Evolutionary conservation across 2,888 invertebrate species (phyloP).

Genomic region (Plutella xylostella): DNA sequence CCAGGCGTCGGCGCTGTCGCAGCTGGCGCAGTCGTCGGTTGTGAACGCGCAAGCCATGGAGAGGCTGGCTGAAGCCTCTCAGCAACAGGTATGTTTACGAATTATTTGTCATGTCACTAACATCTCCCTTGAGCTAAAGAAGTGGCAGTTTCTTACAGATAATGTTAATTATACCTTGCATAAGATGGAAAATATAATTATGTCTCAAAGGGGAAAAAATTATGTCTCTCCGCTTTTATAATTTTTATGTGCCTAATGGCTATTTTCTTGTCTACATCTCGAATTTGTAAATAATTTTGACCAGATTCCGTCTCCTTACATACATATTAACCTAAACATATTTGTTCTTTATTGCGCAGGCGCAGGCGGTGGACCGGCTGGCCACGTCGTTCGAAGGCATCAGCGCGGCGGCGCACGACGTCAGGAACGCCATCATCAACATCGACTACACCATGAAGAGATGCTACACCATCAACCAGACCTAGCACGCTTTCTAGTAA

Average conservation of each 20-base stretch:
- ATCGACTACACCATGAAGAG: slow-evolving; percentile 54
- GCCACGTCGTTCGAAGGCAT: slow-evolving; percentile 46
- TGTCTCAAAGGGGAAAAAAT: no score
- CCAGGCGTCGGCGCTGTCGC: slow-evolving; percentile 42
- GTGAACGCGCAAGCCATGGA: slow-evolving; percentile 44
- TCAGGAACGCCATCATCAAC: slow-evolving; percentile 46
- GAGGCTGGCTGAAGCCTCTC: slow-evolving; percentile 49
- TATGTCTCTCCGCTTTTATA: no score
- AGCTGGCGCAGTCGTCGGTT: slow-evolving; percentile 45
- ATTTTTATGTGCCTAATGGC: no score
- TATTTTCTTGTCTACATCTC: no score
- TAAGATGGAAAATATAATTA: no score
- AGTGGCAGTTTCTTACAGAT: no score
- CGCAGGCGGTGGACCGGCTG: slow-evolving; percentile 45
- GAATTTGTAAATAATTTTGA: no score
- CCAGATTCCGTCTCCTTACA: no score
- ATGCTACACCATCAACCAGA: slow-evolving; percentile 32
- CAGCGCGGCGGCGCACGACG: slow-evolving; percentile 40
- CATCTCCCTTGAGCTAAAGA: neutral
- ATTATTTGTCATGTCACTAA: neutral
- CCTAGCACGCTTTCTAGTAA: slow-evolving; percentile 25
- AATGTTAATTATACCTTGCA: no score
- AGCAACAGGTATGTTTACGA: slow-evolving; percentile 46
- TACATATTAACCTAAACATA: no score
- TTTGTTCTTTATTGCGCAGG: slow-evolving; percentile 28